Conservation (phyloP, 2,888 invertebrate species). For the Lydus trimaculatus region DNA sequence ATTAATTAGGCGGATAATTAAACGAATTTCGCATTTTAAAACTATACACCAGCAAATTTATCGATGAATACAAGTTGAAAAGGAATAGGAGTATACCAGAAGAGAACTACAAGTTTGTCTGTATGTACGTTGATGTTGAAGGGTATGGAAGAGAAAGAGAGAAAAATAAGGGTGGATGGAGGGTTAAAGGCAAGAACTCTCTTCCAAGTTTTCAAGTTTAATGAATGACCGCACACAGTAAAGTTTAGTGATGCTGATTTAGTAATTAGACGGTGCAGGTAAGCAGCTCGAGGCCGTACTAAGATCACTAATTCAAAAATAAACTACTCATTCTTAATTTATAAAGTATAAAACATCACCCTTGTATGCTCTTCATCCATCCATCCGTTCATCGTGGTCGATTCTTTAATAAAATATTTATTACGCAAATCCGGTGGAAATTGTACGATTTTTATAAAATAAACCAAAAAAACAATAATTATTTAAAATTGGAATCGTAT, state of each 20-base stretch:
- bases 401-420: conserved; percentile 14
- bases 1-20: conserved; percentile 49
- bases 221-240: conserved; percentile 60
- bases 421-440: background rate
- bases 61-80: conserved; percentile 12
- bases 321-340: conserved; percentile 29
- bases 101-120: conserved; percentile 32
- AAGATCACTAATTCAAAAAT: conserved; percentile 32
- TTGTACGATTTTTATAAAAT: background rate
- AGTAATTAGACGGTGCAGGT: conserved; percentile 59
- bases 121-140: background rate
- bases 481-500: background rate
- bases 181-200: conserved; percentile 33
- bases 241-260: conserved; percentile 60
- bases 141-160: conserved; percentile 27
- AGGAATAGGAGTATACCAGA: conserved; percentile 14
- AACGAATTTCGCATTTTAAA: conserved; percentile 48
- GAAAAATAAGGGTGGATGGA: conserved; percentile 28
- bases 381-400: conserved; percentile 5
- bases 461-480: conserved; percentile 10
- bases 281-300: conserved; percentile 41
- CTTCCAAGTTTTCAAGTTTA: conserved; percentile 56
- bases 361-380: background rate
- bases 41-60: conserved; percentile 37
- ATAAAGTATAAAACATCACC: conserved; percentile 12